Percentiles rank a stretch among this genome's conserved stretches.
phyloP scores from a whole-genome alignment of 35 echinoderm and acorn worm genomes.

The Lytechinus pictus region DNA sequence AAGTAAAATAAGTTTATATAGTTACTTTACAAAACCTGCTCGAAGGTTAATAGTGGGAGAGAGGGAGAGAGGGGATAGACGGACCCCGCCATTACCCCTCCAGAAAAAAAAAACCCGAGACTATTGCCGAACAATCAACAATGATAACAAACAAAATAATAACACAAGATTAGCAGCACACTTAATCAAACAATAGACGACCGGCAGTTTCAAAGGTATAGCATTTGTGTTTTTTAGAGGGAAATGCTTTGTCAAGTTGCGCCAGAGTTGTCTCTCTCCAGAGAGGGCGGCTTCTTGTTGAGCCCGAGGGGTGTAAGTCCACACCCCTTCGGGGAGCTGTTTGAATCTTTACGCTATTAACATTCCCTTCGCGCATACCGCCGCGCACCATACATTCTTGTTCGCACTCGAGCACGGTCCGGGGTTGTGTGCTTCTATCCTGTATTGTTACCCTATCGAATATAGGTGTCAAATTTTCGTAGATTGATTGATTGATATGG shows the following conservation, averaged over 20 bases:
- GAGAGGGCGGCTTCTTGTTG: background rate
- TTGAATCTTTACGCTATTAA: background rate
- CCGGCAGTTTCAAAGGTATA: slow-evolving; percentile 17
- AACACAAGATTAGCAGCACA: background rate
- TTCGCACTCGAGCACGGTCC: background rate
- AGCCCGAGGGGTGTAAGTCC: slow-evolving; percentile 24
- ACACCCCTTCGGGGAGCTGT: slow-evolving; percentile 1
- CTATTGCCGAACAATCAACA: background rate
- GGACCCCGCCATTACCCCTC: background rate
- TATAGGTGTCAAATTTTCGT: slow-evolving; percentile 26
- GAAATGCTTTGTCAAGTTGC: background rate
- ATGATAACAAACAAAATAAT: slow-evolving; percentile 2
- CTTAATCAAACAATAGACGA: background rate
- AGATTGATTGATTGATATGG: slow-evolving; percentile 30
- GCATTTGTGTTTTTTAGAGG: background rate
- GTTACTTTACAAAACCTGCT: background rate
- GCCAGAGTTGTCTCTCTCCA: background rate
- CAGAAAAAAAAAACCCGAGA: background rate
- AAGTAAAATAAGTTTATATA: background rate
- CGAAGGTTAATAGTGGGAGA: background rate
- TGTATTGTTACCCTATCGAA: slow-evolving; percentile 2
- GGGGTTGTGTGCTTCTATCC: background rate
- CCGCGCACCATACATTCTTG: slow-evolving; percentile 20
- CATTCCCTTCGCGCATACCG: slow-evolving; percentile 2
- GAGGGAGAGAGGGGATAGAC: too few species aligned